Percentiles rank a stretch among this genome's conserved stretches.
Conservation (phyloP, 2,113 vertebrate genomes). For the Mustela nigripes region DNA sequence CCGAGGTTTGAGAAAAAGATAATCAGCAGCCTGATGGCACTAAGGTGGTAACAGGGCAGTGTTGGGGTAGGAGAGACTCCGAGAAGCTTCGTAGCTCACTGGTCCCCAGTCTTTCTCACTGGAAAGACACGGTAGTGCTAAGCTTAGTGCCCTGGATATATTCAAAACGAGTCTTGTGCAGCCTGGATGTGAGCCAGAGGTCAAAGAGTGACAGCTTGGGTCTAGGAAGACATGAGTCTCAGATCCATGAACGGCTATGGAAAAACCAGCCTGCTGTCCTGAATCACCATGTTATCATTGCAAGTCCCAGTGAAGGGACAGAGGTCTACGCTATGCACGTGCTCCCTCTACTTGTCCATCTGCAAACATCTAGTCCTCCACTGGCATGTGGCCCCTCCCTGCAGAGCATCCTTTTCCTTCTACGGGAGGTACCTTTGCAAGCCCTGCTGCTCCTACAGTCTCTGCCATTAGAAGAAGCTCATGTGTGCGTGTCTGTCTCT, state of each 20-base stretch:
- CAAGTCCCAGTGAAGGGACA: neutral
- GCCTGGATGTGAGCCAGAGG: fast-evolving
- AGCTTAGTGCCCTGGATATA: neutral
- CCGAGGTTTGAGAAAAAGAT: neutral
- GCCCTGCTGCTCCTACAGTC: neutral
- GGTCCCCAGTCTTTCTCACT: neutral
- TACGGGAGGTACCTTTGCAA: fast-evolving
- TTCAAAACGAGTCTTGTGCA: fast-evolving
- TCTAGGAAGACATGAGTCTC: neutral
- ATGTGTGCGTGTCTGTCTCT: neutral
- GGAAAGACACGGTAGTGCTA: neutral
- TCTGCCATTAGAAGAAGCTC: fast-evolving
- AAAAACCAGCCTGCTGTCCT: fast-evolving
- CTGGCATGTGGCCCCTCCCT: fast-evolving
- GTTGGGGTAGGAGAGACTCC: fast-evolving
- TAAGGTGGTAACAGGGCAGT: fast-evolving
- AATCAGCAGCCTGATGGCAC: fast-evolving
- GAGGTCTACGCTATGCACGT: fast-evolving
- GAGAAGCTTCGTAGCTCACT: neutral
- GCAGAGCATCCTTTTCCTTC: neutral
- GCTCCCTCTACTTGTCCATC: neutral
- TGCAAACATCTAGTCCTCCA: neutral
- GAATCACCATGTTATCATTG: fast-evolving
- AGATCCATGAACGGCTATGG: fast-evolving
- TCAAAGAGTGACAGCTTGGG: neutral